phyloP scores from a whole-genome alignment of 2,113 vertebrate genomes.

The Pionites leucogaster region DNA sequence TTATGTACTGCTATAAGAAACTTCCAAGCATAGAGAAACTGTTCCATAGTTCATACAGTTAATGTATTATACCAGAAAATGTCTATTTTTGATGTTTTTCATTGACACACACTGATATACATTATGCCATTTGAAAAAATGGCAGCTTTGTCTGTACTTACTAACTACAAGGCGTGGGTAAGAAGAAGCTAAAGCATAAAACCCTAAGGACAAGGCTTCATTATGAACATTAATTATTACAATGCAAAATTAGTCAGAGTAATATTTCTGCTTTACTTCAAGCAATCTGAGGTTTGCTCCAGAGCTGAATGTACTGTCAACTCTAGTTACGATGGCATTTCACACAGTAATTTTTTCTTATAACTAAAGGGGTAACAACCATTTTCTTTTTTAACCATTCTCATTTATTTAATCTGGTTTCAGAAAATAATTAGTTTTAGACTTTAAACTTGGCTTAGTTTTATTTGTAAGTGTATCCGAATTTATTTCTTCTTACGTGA shows the following conservation, averaged over 20 bases:
- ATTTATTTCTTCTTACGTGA: not conserved
- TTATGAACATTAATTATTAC: conserved; percentile 78
- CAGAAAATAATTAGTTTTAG: not conserved
- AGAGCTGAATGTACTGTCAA: conserved; percentile 5
- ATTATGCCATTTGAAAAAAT: conserved; percentile 74
- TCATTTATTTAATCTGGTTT: not conserved
- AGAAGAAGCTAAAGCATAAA: conserved; percentile 76
- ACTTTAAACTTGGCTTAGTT: not conserved
- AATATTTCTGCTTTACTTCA: conserved; percentile 73
- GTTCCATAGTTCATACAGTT: conserved; percentile 59
- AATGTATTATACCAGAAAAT: conserved; percentile 59
- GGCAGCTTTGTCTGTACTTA: conserved; percentile 76
- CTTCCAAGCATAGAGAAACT: conserved; percentile 14
- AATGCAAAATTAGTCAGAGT: conserved; percentile 76
- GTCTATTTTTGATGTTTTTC: conserved; percentile 68
- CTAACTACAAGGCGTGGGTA: conserved; percentile 78
- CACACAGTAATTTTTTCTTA: not conserved
- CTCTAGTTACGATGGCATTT: not conserved
- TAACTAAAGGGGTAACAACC: not conserved
- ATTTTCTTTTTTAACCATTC: not conserved
- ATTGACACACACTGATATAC: conserved; percentile 76
- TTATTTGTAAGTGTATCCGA: not conserved
- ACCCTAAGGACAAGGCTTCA: conserved; percentile 73
- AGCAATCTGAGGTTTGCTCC: not conserved
- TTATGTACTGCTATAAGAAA: not conserved